phyloP scores from a whole-genome alignment of 2,888 invertebrate genomes.

The Erebia ligea region DNA sequence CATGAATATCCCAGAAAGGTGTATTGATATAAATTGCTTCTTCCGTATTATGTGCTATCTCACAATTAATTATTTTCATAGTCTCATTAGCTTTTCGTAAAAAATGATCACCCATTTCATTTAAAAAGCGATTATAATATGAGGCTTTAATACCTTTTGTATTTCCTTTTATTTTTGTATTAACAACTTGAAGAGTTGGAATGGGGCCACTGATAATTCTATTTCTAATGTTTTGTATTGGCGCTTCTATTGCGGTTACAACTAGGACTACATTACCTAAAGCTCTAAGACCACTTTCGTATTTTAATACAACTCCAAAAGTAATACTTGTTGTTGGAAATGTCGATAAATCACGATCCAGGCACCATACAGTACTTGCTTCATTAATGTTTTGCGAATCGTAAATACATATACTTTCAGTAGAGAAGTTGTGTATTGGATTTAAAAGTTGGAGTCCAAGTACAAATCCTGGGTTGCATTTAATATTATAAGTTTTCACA shows the following conservation, averaged over 20 bases:
- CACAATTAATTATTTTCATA: conserved; percentile 90
- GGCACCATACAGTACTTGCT: conserved; percentile 88
- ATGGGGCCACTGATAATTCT: conserved; percentile 90
- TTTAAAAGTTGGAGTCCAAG: conserved; percentile 95
- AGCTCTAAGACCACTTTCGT: conserved; percentile 90
- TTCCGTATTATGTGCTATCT: conserved; percentile 90
- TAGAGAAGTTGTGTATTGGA: conserved; percentile 94
- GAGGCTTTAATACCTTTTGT: conserved; percentile 90
- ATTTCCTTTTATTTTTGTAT: conserved; percentile 91
- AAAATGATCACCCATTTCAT: conserved; percentile 93
- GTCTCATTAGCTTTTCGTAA: conserved; percentile 94
- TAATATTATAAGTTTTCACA: conserved; percentile 83
- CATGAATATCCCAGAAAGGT: conserved; percentile 93
- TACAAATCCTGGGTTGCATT: conserved; percentile 92
- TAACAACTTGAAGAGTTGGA: conserved; percentile 88
- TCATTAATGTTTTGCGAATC: conserved; percentile 88
- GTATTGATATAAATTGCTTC: conserved; percentile 93
- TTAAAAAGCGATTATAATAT: conserved; percentile 94
- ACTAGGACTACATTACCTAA: conserved; percentile 92
- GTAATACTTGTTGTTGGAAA: conserved; percentile 96
- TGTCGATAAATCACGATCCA: conserved; percentile 92
- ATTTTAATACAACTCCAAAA: conserved; percentile 90
- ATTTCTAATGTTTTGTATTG: conserved; percentile 88
- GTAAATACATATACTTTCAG: conserved; percentile 91
- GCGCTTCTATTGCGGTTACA: conserved; percentile 88